Evolutionary conservation across 30 jellyfish, hydroid and myxozoan genomes (phyloP).

Genomic region (Turritopsis rubra): DNA sequence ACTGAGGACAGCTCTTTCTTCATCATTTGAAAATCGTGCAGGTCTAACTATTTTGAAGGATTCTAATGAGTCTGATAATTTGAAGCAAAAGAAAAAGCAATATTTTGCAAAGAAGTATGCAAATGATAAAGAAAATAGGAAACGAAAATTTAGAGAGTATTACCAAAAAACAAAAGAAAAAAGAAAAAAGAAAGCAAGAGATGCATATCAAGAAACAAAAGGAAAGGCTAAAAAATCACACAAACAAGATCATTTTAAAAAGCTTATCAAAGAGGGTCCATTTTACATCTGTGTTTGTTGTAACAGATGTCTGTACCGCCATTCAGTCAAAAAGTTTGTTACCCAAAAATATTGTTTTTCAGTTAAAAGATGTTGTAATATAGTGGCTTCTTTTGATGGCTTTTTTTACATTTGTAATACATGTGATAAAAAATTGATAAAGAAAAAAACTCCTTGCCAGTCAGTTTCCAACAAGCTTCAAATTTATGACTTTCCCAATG

Average conservation of each 20-base stretch:
- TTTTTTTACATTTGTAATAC: neutral
- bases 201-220: neutral
- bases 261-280: slow-evolving; percentile 2
- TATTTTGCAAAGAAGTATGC: neutral
- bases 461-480: slow-evolving; percentile 2
- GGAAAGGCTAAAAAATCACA: neutral
- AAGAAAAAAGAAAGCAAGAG: neutral
- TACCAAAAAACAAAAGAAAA: neutral
- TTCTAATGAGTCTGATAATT: neutral
- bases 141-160: neutral
- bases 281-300: neutral
- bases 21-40: neutral
- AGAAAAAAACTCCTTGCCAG: slow-evolving; percentile 8
- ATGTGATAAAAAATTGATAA: slow-evolving; percentile 7
- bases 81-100: neutral
- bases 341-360: neutral
- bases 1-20: neutral
- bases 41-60: neutral
- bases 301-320: slow-evolving; percentile 2
- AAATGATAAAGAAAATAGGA: neutral
- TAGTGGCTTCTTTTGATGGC: slow-evolving; percentile 6
- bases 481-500: neutral
- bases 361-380: neutral
- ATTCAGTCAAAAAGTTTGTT: slow-evolving; percentile 3
- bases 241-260: neutral